Evolutionary conservation across 2,113 vertebrate genomes (phyloP), one percentile per base, ranked within the genome.

Genomic region (Blennius ocellaris): DNA sequence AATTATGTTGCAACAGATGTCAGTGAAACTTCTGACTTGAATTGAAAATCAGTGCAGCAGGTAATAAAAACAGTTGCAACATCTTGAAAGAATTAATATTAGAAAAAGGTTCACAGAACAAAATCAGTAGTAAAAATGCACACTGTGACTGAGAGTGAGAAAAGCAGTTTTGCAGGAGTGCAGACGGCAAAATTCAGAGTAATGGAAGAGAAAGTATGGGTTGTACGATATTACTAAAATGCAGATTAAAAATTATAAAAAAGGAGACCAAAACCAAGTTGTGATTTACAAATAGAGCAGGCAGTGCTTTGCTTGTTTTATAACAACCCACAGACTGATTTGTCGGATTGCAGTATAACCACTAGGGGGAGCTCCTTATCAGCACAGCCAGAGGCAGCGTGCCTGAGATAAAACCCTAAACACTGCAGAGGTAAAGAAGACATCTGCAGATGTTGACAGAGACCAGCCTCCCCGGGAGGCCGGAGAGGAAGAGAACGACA

Each of bases 281-380:
- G 59, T 14, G 37, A 52, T n/a, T 55, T 52, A 56, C 10, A 57
- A 40, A 15, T 41, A 36, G 3, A 50, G 54, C 5, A 58, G n/a
- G 37, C 2, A 37, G 8, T 11, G 6, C 36, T 44, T 40, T 15
- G 11, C 16, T 36, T 52, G 11, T 30, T 30, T 30, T 30, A 2
- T 30, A 30, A 30, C 4, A 30, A 30, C 21, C 21, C 21, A 30
- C 21, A 30, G 21, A 30, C 21, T 30, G 21, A 30, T 30, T 30
- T 30, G 21, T 30, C 21, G 4, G 12, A 51, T 54, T 45, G 54
- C 64, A 76, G 58, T 57, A 9, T 62, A 62, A 74, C 5, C 93
- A 90, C 89, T 79, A 93, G 92, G 80, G 77, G 90, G 92, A 73
- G 88, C 89, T 81, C 68, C 16, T 60, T 68, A 60, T 79, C 82